These are phyloP conservation scores for Gonioctena quinquepunctata DNA, from an alignment of 1,140 invertebrate species.

Conservation along the genomic window DNA sequence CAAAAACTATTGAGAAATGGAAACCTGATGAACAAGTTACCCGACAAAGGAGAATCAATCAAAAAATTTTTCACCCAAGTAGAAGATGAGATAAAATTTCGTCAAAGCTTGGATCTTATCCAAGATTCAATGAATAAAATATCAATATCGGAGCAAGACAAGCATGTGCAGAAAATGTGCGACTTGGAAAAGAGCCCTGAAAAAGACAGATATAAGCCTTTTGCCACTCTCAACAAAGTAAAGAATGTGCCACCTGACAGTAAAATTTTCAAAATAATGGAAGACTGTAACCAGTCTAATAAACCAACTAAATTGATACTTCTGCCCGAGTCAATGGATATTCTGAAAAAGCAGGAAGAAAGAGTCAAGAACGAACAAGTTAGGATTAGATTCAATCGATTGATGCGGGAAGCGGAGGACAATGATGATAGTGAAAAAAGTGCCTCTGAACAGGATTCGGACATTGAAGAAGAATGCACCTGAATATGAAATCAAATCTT, in stretches of 20 bases:
- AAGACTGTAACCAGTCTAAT: slow-evolving; percentile 7
- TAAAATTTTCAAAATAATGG: slow-evolving; percentile 17
- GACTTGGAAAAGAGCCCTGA: slow-evolving; percentile 8
- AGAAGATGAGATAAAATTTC: slow-evolving; percentile 14
- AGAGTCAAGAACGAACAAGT: slow-evolving; percentile 3
- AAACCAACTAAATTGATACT: slow-evolving; percentile 19
- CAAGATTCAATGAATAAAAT: not conserved
- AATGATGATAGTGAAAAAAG: not conserved
- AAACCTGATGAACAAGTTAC: not conserved
- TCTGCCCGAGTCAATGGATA: slow-evolving; percentile 9
- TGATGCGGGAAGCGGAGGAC: not conserved
- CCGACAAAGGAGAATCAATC: slow-evolving; percentile 15
- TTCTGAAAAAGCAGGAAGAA: slow-evolving; percentile 15
- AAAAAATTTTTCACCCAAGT: slow-evolving; percentile 3
- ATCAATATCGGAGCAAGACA: not conserved
- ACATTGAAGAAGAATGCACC: not conserved
- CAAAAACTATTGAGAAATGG: slow-evolving; percentile 1
- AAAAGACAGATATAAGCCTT: slow-evolving; percentile 19
- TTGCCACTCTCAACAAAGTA: slow-evolving; percentile 4
- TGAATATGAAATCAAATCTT: not conserved
- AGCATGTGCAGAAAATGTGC: slow-evolving; percentile 12
- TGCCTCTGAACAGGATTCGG: not conserved
- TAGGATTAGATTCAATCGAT: not conserved
- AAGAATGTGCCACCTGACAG: slow-evolving; percentile 12
- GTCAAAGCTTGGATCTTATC: not conserved